Base-by-base conservation (phyloP, 2,113 vertebrate species). In the Proteles cristata region DNA sequence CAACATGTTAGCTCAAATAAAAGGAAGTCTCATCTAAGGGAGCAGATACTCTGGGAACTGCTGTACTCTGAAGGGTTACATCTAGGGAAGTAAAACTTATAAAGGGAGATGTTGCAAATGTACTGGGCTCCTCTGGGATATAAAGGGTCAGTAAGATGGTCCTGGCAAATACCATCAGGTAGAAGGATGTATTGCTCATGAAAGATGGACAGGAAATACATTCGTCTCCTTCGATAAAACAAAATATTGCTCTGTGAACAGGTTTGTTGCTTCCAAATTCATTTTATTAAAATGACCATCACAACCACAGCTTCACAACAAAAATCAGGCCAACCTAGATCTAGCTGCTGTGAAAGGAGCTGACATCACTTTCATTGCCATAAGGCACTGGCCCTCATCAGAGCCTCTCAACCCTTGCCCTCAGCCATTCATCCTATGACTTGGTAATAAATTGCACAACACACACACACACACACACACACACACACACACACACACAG, bases 401-500 rank as follows among this genome's bases (percentile, higher is more conserved):
- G 74, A 71, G 39, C 26, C 43, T 73, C 45, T 48, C 39, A 68
- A 15, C 35, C 35, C 10, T 25, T 45, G 58, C 80, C 48, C 81
- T 9, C 28, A 76, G 14, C 58, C 87, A 69, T 43, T 28, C 1
- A 0, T 45, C 31, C 90, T 81, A 63, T 55, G 33, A 53, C 55
- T 77, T 10, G 1, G 68, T 88, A 86, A 96, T 69, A 88, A 94
- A 95, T 66, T 96, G 97, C 90, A 94, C 39, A 3, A 96, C 90
- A 94, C 39, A 3, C 50, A 3, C 11, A 50, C 50, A 14, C 11
- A 12, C 48, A 12, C 11, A 12, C 50, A 14, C 11, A 50, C 50
- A 14, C 11, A 50, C 50, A 50, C 50, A 50, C 50, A 58, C 19
- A 58, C 19, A 0, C 19, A 58, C 7, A 58, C 0, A 58, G 6